Conservation (phyloP, 1,140 invertebrate species). For the Zaprionus tsacasi region DNA sequence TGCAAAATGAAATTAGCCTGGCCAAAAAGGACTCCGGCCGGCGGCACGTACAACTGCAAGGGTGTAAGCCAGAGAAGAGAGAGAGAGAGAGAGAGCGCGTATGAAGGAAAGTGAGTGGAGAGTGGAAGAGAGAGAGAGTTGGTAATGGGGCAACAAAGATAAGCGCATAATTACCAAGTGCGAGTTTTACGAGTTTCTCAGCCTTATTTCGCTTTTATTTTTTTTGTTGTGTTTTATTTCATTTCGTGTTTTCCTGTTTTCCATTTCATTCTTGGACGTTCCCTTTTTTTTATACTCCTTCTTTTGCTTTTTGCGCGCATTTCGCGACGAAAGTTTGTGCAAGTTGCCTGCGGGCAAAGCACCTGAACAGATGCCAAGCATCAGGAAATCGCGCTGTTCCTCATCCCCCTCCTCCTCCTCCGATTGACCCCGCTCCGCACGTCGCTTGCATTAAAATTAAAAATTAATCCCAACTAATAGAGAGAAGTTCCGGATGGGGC, state of each 20-base stretch:
- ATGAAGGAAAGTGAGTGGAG: background rate
- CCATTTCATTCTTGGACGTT: background rate
- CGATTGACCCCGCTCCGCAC: background rate
- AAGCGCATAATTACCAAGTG: slow-evolving; percentile 72
- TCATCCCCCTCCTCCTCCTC: background rate
- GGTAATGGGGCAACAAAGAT: slow-evolving; percentile 62
- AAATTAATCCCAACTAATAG: slow-evolving; percentile 61
- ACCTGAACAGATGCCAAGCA: slow-evolving; percentile 18
- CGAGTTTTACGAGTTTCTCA: slow-evolving; percentile 37
- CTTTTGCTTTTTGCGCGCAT: background rate
- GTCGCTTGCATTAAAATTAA: slow-evolving; percentile 54
- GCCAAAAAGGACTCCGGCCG: slow-evolving; percentile 7
- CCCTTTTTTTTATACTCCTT: background rate
- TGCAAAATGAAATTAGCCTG: slow-evolving; percentile 70
- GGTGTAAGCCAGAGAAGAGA: background rate
- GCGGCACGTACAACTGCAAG: background rate
- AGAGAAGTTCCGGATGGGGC: slow-evolving; percentile 33
- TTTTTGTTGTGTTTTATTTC: background rate
- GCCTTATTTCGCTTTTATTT: background rate
- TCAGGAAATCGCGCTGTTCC: slow-evolving; percentile 22
- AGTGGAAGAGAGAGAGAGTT: background rate
- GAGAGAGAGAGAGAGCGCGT: background rate
- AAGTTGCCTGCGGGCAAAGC: slow-evolving; percentile 22
- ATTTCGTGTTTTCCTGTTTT: slow-evolving; percentile 26
- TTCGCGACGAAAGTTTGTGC: slow-evolving; percentile 16